These are phyloP conservation scores for Arrhamphus sclerolepis DNA, from an alignment of 2,797 vertebrate species.

Conservation along the genomic window DNA sequence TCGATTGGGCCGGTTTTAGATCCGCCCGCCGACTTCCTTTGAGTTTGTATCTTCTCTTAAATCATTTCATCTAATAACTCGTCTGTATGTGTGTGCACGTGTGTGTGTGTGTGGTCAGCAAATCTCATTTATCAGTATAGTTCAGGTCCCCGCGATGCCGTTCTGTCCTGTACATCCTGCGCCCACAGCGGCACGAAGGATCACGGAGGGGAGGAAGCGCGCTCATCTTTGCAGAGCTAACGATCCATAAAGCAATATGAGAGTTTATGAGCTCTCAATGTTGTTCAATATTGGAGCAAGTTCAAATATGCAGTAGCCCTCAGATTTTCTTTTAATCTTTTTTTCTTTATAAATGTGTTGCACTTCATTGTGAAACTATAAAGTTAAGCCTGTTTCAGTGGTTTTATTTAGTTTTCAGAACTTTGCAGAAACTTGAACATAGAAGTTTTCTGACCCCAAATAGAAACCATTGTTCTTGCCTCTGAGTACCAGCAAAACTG, in stretches of 20 bases:
- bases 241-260: slow-evolving; percentile 76
- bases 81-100: slow-evolving; percentile 21
- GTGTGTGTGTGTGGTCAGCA: slow-evolving; percentile 60
- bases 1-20: slow-evolving; percentile 53
- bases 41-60: slow-evolving; percentile 53
- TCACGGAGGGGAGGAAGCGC: slow-evolving; percentile 39
- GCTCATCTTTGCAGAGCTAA: slow-evolving; percentile 54
- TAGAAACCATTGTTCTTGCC: no score
- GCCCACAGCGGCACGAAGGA: slow-evolving; percentile 49
- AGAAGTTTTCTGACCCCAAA: no score
- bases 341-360: slow-evolving; percentile 5
- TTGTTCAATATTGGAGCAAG: slow-evolving; percentile 58
- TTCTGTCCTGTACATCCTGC: slow-evolving; percentile 31
- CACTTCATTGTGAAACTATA: background rate
- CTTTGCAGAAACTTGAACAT: no score
- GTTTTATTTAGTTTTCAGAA: no score
- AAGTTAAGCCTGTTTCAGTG: background rate
- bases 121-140: slow-evolving; percentile 66
- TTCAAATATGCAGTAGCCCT: slow-evolving; percentile 48
- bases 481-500: no score
- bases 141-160: slow-evolving; percentile 45
- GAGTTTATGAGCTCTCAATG: slow-evolving; percentile 73
- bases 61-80: slow-evolving; percentile 65
- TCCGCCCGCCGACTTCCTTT: slow-evolving; percentile 32
- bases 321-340: slow-evolving; percentile 5